Percentiles rank a stretch among this genome's conserved stretches.
These are phyloP conservation scores for Salvelinus namaycush DNA, from an alignment of 2,113 vertebrate species.

Conservation along the genomic window DNA sequence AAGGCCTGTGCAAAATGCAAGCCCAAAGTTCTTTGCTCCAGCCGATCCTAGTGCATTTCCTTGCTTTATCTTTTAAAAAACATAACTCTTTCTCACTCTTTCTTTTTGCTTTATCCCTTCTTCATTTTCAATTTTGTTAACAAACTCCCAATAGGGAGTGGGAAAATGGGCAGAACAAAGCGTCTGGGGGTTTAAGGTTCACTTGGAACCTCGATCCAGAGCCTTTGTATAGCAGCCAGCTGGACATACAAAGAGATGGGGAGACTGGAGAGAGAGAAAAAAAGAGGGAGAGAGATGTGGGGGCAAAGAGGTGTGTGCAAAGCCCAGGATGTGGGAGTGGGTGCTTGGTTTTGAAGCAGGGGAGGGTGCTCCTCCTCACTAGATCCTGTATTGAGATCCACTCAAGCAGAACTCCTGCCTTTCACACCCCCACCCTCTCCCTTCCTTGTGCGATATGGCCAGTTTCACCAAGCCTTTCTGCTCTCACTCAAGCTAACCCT, in stretches of 20 bases:
- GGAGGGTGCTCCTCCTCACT: constrained; percentile 39
- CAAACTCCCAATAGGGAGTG: constrained; percentile 74
- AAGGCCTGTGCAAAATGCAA: background rate
- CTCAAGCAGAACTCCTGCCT: constrained; percentile 72
- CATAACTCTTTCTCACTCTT: constrained; percentile 31
- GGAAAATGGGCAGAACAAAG: constrained; percentile 82
- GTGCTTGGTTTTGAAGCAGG: constrained; percentile 52
- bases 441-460: constrained; percentile 49
- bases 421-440: constrained; percentile 58
- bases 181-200: constrained; percentile 69
- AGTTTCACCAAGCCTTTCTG: constrained; percentile 6
- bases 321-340: constrained; percentile 57
- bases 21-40: constrained; percentile 15
- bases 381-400: constrained; percentile 71
- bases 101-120: constrained; percentile 35
- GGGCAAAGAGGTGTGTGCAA: constrained; percentile 69
- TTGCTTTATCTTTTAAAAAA: constrained; percentile 2
- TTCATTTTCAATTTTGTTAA: constrained; percentile 64
- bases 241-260: constrained; percentile 78
- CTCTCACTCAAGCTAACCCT: constrained; percentile 8
- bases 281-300: constrained; percentile 59
- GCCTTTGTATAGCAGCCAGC: constrained; percentile 80
- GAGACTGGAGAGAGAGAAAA: constrained; percentile 53
- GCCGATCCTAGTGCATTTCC: constrained; percentile 30
- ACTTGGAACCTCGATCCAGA: constrained; percentile 64